These are phyloP conservation scores for Desmophyllum pertusum DNA, from an alignment of 92 coral and sea anemone genomes.

Conservation along the genomic window DNA sequence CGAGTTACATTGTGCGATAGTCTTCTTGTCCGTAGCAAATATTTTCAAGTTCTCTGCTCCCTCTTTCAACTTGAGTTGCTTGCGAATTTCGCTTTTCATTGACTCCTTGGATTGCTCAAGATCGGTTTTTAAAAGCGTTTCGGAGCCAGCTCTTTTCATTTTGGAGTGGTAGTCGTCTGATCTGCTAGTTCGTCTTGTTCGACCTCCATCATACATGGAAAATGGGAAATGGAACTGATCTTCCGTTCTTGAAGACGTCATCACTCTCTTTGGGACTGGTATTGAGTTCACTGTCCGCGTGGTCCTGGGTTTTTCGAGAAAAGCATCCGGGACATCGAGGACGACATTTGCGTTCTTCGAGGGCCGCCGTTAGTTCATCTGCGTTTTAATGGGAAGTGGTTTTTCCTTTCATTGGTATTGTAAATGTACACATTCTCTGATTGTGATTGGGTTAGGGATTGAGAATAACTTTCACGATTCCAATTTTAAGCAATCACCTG, in stretches of 20 bases:
- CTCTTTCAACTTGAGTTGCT: conserved; percentile 93
- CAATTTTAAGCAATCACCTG: no score
- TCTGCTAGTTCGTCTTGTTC: conserved; percentile 77
- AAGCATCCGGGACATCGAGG: neutral
- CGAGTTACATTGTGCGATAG: conserved; percentile 90
- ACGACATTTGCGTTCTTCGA: conserved; percentile 25
- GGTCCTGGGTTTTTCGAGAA: neutral
- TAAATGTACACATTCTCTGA: no score
- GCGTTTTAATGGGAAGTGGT: no score
- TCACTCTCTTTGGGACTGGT: no score
- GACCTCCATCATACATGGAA: conserved; percentile 78
- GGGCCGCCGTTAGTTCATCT: no score
- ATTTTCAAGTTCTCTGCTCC: conserved; percentile 99
- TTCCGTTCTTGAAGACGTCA: no score
- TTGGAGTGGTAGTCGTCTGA: conserved; percentile 63
- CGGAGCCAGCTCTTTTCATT: conserved; percentile 85
- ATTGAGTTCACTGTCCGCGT: neutral
- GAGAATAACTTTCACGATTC: no score
- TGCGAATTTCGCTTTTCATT: conserved; percentile 91
- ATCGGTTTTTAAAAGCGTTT: conserved; percentile 83
- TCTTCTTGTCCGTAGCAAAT: conserved; percentile 93
- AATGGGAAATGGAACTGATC: no score
- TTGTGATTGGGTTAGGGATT: no score
- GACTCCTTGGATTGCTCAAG: conserved; percentile 91
- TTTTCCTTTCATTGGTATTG: no score